Evolutionary conservation across 2,888 invertebrate genomes (phyloP).

Genomic region (Volucella inanis): DNA sequence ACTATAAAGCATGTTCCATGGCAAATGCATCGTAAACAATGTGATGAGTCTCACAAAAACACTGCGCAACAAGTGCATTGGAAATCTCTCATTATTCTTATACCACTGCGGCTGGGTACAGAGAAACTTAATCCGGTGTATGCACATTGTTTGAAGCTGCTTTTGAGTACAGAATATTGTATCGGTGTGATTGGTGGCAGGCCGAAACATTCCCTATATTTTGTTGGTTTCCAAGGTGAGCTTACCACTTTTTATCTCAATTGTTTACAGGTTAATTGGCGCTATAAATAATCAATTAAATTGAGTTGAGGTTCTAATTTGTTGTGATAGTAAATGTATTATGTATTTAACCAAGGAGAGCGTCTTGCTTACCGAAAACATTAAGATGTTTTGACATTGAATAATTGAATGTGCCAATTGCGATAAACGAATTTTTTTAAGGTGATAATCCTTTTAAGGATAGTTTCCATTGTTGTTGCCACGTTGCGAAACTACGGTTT

Average conservation of each 20-base stretch:
- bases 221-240: slow-evolving; percentile 93
- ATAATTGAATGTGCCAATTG: slow-evolving; percentile 49
- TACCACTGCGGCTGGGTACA: slow-evolving; percentile 93
- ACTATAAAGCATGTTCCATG: slow-evolving; percentile 81
- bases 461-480: too few relatives aligned
- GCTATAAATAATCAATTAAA: slow-evolving; percentile 19
- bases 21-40: slow-evolving; percentile 77
- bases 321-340: slow-evolving; percentile 3
- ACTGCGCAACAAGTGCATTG: slow-evolving; percentile 82
- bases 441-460: neutral
- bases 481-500: too few relatives aligned
- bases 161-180: slow-evolving; percentile 91
- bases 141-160: slow-evolving; percentile 90
- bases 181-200: slow-evolving; percentile 96
- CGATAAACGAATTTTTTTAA: slow-evolving; percentile 5
- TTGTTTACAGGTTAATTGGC: slow-evolving; percentile 22
- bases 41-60: slow-evolving; percentile 42
- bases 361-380: slow-evolving; percentile 8
- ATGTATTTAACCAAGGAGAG: slow-evolving; percentile 32
- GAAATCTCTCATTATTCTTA: slow-evolving; percentile 91
- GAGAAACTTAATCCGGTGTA: slow-evolving; percentile 94
- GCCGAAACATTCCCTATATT: slow-evolving; percentile 96
- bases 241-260: slow-evolving; percentile 10
- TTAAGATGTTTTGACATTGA: slow-evolving; percentile 37
- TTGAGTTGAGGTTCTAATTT: slow-evolving; percentile 29